These are phyloP conservation scores for Sphenopsis melanotis DNA, from an alignment of 2,797 vertebrate genomes.

Conservation along the genomic window DNA sequence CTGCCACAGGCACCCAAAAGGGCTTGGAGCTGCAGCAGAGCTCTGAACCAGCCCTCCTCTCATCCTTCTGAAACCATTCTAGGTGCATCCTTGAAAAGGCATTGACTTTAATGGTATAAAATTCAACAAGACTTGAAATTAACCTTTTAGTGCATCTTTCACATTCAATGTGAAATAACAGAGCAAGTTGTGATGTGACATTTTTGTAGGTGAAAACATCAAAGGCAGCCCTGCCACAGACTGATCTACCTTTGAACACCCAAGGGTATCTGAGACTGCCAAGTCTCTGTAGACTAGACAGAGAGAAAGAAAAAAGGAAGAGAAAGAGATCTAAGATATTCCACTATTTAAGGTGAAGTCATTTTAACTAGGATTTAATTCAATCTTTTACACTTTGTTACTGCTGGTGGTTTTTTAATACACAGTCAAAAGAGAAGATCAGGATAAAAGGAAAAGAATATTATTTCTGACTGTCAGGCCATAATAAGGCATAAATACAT, in stretches of 20 bases:
- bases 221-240: conserved; percentile 81
- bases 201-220: conserved; percentile 87
- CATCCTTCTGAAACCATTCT: neutral
- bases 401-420: conserved; percentile 53
- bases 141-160: conserved; percentile 80
- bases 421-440: conserved; percentile 59
- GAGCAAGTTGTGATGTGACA: conserved; percentile 81
- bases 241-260: conserved; percentile 87
- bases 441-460: conserved; percentile 68
- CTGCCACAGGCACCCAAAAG: neutral
- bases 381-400: conserved; percentile 55
- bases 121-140: conserved; percentile 85
- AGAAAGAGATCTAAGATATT: conserved; percentile 37
- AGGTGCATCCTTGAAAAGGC: conserved; percentile 30
- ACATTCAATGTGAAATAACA: conserved; percentile 80
- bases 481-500: conserved; percentile 66
- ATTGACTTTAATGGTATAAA: conserved; percentile 69
- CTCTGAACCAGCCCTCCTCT: neutral
- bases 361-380: conserved; percentile 67
- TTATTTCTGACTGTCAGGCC: conserved; percentile 67
- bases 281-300: conserved; percentile 81
- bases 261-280: conserved; percentile 82
- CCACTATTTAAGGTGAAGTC: conserved; percentile 49
- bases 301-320: conserved; percentile 33
- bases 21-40: neutral